Base-by-base conservation (phyloP, 2,888 invertebrate genomes). In the Pammene aurita region DNA sequence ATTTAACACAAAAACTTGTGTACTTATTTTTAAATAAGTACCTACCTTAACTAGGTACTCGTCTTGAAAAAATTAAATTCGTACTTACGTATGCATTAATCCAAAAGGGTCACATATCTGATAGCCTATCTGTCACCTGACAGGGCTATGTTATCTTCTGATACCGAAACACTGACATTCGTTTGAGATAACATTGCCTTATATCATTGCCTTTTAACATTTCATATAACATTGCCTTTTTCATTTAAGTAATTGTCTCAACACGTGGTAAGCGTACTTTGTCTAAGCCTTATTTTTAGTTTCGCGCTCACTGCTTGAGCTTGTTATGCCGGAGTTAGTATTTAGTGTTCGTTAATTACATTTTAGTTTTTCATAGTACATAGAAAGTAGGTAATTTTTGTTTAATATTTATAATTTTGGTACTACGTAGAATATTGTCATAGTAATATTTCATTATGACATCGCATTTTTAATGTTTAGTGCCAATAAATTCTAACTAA, bases 61-160 rank as follows among this genome's bases (percentile, higher is more conserved):
- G 26, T n/a, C 42, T 57, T 26, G 42, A 26, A 57, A 57, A 44
- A 34, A 34, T 44, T 5, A 46, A 10, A 38, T 14, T 44, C 42
- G 58, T 44, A 34, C 63, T 54, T 64, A 64, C 52, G 52, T 60
- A 46, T 60, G 54, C 14, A 34, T 60, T 60, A 14, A 38, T 65
- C 54, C 41, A 34, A 42, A 42, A 14, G 44, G 38, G 16, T 18
- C 46, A 48, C 65, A 71, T 71, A 66, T 57, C 68, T 48, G 70
- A 72, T 73, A 75, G 71, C 73, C 64, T 77, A 74, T 78, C 76
- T 80, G 70, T 75, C 79, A 84, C 81, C 84, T 84, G 83, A 79
- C 79, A 75, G 65, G 26, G 67, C 83, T 71, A 71, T 72, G 26
- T 76, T 80, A 79, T 81, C 79, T 77, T 18, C 41, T 52, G 66